Conservation (phyloP, 1,140 invertebrate species). For the Trichonephila clavata region DNA sequence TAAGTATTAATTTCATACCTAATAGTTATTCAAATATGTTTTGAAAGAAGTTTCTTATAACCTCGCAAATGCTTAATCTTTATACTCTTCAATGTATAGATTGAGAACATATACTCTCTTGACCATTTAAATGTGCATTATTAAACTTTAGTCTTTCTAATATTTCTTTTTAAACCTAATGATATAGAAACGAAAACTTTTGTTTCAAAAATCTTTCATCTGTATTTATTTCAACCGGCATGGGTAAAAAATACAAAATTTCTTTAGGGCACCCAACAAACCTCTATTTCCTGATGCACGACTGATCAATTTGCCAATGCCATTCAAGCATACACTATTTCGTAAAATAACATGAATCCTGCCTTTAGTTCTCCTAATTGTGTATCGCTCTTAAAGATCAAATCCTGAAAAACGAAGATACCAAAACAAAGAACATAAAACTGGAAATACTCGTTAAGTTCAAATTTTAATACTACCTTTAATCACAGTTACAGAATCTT, state of each 20-base stretch:
- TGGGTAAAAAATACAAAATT: not conserved
- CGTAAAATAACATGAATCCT: too few species aligned
- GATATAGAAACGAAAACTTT: too few species aligned
- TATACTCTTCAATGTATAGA: too few species aligned
- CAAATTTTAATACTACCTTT: conserved; percentile 30
- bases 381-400: conserved; percentile 16
- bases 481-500: conserved; percentile 18
- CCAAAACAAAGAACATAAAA: conserved; percentile 30
- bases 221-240: not conserved
- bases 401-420: conserved; percentile 2
- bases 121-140: too few species aligned
- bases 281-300: not conserved
- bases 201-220: not conserved
- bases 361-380: not conserved
- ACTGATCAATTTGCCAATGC: conserved; percentile 3
- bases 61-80: too few species aligned
- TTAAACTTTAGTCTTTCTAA: too few species aligned
- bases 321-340: not conserved
- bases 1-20: too few species aligned
- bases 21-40: too few species aligned
- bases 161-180: too few species aligned
- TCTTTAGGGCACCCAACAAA: not conserved
- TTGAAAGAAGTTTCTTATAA: too few species aligned
- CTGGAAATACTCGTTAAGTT: conserved; percentile 43
- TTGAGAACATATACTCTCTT: too few species aligned